Conservation (phyloP, 2,888 invertebrate genomes). For the Blomia tropicalis region DNA sequence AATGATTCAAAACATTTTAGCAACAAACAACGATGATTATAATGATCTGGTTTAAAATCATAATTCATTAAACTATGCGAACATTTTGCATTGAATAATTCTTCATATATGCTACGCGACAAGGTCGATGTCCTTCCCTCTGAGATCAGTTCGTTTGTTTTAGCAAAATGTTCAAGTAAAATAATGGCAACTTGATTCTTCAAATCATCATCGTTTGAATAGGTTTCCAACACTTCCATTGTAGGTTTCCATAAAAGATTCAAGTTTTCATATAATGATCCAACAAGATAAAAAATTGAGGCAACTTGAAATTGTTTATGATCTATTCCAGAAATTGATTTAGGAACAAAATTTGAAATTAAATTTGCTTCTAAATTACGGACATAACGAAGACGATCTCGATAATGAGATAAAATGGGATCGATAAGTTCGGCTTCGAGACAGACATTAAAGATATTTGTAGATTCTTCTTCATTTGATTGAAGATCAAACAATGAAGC, state of each 20-base stretch:
- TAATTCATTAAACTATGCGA: not conserved
- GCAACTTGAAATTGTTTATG: conserved; percentile 37
- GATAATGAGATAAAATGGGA: conserved; percentile 58
- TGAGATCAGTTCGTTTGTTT: not conserved
- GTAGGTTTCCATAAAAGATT: conserved; percentile 74
- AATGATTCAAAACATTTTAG: conserved; percentile 41
- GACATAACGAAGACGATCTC: conserved; percentile 55
- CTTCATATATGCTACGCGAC: not conserved
- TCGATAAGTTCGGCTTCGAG: conserved; percentile 51
- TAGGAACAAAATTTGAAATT: conserved; percentile 33
- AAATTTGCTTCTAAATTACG: conserved; percentile 47
- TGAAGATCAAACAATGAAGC: conserved; percentile 49
- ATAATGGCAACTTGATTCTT: conserved; percentile 30
- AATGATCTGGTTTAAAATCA: conserved; percentile 43
- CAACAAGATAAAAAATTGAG: conserved; percentile 60
- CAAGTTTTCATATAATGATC: conserved; percentile 66
- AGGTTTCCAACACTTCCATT: conserved; percentile 54
- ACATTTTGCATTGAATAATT: not conserved
- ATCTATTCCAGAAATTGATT: not conserved
- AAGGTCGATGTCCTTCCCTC: not conserved
- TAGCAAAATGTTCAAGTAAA: conserved; percentile 10
- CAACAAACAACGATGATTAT: conserved; percentile 53
- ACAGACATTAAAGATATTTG: conserved; percentile 48
- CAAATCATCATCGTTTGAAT: conserved; percentile 39
- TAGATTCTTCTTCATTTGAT: not conserved